Evolutionary conservation across 2,888 invertebrate species (phyloP), one percentile per base, ranked within the genome.

Genomic region (Drosophila algonquin): DNA sequence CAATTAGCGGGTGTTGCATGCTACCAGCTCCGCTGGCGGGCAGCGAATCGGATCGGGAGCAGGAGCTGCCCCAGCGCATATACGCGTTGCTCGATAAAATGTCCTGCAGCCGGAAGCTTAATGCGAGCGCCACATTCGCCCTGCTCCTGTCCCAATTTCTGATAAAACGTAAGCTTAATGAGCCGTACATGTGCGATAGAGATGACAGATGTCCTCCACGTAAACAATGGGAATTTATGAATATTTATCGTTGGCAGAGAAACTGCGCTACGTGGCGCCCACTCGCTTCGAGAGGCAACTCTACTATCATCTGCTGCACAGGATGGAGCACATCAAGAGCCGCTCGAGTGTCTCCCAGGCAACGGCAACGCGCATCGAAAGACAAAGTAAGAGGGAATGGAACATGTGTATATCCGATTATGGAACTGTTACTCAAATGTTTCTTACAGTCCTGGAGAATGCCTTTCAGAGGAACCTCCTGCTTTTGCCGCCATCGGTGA

Each of bases 151-250:
- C 80, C 47, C 83, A 90, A 74, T 90, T 90, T 63, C 72, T 90
- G 79, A 90, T 90, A 65, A 90, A 90, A 80, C 91, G 90, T 91
- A 65, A 86, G 89, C 79, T 55, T 70, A 86, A 83, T 86, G 83
- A 82, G 74, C 80, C 77, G 63, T 57, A 52, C 47, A 58, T 55
- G 50, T 53, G 59, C 58, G 54, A 72, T 55, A 71, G 32, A 48
- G 48, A 63, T 81, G 67, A 82, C 77, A 70, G 63, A 82, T 80
- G 52, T 52, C 21, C 48, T 14, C n/a, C 40, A 40, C 40, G 40
- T 40, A 40, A 40, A 40, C 40, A 40, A 40, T 40, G 40, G 2
- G n/a, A 40, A 40, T 40, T 40, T 40, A 40, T 24, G 8, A 16
- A 47, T 48, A 24, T 53, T 72, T 63, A 58, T 64, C 62, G 27